phyloP scores from a whole-genome alignment of 2,797 vertebrate species.

The Tangara arthus region DNA sequence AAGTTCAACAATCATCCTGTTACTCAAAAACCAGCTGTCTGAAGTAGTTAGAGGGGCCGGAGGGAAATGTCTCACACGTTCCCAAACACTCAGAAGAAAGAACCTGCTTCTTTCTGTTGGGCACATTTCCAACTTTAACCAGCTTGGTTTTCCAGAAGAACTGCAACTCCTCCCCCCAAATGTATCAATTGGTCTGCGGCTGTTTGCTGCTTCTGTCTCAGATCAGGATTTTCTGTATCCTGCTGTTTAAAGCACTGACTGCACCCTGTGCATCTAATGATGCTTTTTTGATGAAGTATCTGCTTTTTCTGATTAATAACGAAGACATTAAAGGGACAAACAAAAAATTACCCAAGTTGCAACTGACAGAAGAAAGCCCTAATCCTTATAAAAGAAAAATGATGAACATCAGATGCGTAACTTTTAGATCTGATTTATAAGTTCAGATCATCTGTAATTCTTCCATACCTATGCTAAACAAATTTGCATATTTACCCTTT shows the following conservation, averaged over 20 bases:
- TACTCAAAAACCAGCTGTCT: neutral
- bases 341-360: neutral
- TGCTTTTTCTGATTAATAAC: neutral
- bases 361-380: neutral
- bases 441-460: neutral
- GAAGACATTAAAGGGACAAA: neutral
- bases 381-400: neutral
- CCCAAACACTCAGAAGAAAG: neutral
- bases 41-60: neutral
- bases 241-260: neutral
- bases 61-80: neutral
- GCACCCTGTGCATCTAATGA: neutral
- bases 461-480: neutral
- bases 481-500: neutral
- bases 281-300: accelerated
- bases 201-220: neutral
- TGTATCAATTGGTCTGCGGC: neutral
- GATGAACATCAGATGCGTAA: neutral
- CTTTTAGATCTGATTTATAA: neutral
- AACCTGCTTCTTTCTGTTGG: neutral
- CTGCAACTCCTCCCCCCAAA: neutral
- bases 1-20: neutral
- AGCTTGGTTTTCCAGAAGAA: neutral
- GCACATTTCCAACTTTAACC: neutral
- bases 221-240: neutral